A percentile compares a stretch with the other conserved stretches of the same genome.
phyloP scores from a whole-genome alignment of 1,140 invertebrate species.

The Leptopilina boulardi region DNA sequence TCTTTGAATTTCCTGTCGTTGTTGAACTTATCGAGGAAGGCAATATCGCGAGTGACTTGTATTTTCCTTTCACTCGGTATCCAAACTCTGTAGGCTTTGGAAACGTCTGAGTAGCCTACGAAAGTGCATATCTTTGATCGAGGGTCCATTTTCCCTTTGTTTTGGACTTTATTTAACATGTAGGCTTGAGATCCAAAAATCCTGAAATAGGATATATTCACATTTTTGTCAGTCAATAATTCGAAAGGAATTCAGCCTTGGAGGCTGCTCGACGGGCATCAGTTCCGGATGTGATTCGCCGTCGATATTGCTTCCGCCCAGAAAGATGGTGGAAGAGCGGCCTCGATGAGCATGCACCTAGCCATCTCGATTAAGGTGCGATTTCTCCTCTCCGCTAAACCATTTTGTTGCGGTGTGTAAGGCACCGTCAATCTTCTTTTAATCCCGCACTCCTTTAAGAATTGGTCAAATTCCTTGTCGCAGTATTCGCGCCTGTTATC shows the following conservation, averaged over 20 bases:
- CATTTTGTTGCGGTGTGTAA: constrained; percentile 43
- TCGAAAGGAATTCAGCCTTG: constrained; percentile 49
- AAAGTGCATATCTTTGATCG: constrained; percentile 48
- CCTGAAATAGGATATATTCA: constrained; percentile 28
- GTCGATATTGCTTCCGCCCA: constrained; percentile 43
- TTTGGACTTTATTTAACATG: constrained; percentile 1
- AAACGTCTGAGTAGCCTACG: constrained; percentile 47
- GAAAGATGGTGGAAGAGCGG: constrained; percentile 29
- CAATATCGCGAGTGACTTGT: constrained; percentile 43
- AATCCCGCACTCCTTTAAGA: constrained; percentile 42
- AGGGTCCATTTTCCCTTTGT: constrained; percentile 42
- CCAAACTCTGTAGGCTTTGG: constrained; percentile 48
- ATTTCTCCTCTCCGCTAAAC: constrained; percentile 51
- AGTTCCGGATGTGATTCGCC: constrained; percentile 41
- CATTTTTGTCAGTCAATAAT: constrained; percentile 41
- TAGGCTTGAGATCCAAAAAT: neutral
- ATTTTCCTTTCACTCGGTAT: constrained; percentile 36
- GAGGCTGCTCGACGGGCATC: constrained; percentile 35
- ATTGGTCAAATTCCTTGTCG: constrained; percentile 51
- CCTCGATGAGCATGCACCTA: constrained; percentile 47
- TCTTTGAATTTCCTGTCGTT: neutral
- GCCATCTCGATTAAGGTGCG: constrained; percentile 53
- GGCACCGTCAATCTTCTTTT: constrained; percentile 38
- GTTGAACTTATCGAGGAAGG: constrained; percentile 49
- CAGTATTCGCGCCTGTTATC: constrained; percentile 65